Evolutionary conservation across 2,888 invertebrate species (phyloP).

Genomic region (Malthinus seriepunctatus): DNA sequence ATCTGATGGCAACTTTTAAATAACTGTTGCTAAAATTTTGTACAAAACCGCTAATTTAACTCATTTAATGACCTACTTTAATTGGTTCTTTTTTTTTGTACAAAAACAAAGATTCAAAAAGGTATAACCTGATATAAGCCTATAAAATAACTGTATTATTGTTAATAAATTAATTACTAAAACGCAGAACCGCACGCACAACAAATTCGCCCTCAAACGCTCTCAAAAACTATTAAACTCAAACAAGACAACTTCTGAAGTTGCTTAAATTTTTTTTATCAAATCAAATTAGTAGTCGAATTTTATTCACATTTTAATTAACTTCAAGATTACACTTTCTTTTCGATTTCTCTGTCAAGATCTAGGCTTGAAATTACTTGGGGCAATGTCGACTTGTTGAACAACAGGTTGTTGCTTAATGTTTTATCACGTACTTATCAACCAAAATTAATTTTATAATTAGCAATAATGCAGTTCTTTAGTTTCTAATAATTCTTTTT

Average conservation of each 20-base stretch:
- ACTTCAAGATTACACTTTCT: slow-evolving; percentile 18
- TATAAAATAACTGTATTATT: neutral
- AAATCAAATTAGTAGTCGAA: neutral
- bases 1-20: neutral
- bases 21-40: neutral
- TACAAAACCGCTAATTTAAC: slow-evolving; percentile 2
- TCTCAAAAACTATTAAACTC: no score
- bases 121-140: neutral
- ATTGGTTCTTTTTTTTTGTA: neutral
- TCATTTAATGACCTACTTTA: slow-evolving; percentile 5
- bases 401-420: slow-evolving; percentile 5
- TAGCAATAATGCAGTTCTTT: no score
- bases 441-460: neutral
- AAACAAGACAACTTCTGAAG: neutral
- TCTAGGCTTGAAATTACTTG: slow-evolving; percentile 23
- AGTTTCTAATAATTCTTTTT: no score
- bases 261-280: neutral
- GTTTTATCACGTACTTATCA: neutral
- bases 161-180: neutral
- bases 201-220: no score
- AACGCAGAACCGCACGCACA: no score
- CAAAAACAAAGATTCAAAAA: neutral
- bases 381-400: slow-evolving; percentile 9
- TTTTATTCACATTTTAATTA: slow-evolving; percentile 1
- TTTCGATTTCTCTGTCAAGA: slow-evolving; percentile 31